Evolutionary conservation across 2,797 vertebrate species (phyloP), one percentile per base, ranked within the genome.

Genomic region (Pseudochirops cupreus): DNA sequence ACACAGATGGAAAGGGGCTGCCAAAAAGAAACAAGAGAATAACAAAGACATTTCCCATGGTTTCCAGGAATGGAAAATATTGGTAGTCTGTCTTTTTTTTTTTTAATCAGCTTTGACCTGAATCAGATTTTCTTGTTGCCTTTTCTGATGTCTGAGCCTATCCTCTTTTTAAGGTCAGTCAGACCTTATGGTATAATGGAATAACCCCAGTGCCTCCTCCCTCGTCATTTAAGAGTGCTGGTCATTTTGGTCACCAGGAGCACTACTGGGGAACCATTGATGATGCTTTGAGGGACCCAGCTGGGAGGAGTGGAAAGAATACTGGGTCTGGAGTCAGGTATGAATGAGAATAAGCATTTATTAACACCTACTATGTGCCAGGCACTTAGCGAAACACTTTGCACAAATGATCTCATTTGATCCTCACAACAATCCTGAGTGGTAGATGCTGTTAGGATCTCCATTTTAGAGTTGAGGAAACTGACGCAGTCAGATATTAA

Each of bases 21-120:
- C 95, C 94, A 93, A 95, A 95, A 93, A 93, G 92, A 94, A 96
- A 96, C 28, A 9, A 0, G 62, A 94, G 67, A 94, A 94, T 91
- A 97, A 93, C 94, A 95, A 58, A 92, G 93, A 57, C 53, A 33
- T n/a, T 93, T 96, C 56, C 82, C n/a, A 55, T 90, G 92, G 94
- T 96, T 97, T 97, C 97, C 94, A 97, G 95, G 96, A 97, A 97
- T 46, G 57, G 95, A 94, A 94, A 95, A 90, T 87, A 90, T 94
- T 74, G 87, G 91, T 96, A 96, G 67, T 91, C 56, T 57, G 5
- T 96, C 33, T 97, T 97, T 91, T 95, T 92, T 92, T 95, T 53
- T 53, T 53, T 53, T 53, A 95, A 94, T 74, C 93, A 96, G 95
- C 91, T 82, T 95, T 92, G 94, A 95, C 54, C 50, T 50, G 31